These are phyloP conservation scores for Nannospalax galili DNA, from an alignment of 2,113 vertebrate genomes.

Conservation along the genomic window DNA sequence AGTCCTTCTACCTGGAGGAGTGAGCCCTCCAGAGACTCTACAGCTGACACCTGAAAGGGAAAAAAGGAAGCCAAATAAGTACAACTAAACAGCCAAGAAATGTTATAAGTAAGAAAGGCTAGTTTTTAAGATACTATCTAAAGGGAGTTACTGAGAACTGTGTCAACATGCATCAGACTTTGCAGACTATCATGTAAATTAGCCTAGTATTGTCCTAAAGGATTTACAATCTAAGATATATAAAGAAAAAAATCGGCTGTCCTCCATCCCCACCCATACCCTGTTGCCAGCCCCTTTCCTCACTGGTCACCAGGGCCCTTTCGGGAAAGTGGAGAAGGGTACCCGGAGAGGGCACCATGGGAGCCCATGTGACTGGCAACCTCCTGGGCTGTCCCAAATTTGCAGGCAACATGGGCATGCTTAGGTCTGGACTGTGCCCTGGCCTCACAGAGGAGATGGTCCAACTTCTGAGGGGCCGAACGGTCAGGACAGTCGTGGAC, in stretches of 20 bases:
- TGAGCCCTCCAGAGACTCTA: constrained; percentile 94
- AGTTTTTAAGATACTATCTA: neutral
- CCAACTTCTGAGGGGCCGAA: constrained; percentile 83
- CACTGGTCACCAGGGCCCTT: rapidly evolving
- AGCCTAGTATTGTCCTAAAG: neutral
- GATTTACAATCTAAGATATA: neutral
- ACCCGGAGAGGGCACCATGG: rapidly evolving
- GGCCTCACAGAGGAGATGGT: constrained; percentile 90
- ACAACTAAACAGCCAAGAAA: neutral
- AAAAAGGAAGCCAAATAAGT: neutral
- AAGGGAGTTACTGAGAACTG: neutral
- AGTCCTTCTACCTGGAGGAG: constrained; percentile 97
- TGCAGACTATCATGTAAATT: neutral
- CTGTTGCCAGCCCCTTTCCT: rapidly evolving
- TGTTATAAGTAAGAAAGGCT: neutral
- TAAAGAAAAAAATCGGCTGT: neutral
- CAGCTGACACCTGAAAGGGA: constrained; percentile 92
- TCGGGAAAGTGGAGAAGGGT: neutral
- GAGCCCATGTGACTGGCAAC: neutral
- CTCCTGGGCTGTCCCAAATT: rapidly evolving
- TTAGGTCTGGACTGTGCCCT: constrained; percentile 92
- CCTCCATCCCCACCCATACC: neutral
- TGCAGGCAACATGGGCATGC: constrained; percentile 85
- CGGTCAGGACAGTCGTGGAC: constrained; percentile 93
- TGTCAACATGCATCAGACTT: neutral